phyloP scores from a whole-genome alignment of 2,888 invertebrate genomes.

The Chloroclysta siterata region DNA sequence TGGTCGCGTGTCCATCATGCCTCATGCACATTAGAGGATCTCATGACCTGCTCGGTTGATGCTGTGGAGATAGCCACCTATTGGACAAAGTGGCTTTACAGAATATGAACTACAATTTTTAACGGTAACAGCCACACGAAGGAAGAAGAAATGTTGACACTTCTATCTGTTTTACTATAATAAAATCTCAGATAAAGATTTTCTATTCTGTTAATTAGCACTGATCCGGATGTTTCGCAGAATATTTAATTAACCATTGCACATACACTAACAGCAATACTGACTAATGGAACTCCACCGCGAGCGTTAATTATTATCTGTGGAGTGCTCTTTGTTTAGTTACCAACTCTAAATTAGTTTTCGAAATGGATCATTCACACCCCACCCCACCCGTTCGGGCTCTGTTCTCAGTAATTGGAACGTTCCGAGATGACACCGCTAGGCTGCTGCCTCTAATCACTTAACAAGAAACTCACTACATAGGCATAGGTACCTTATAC shows the following conservation, averaged over 20 bases:
- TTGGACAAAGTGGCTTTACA: no score
- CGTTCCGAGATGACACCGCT: constrained; percentile 84
- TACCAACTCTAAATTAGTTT: constrained; percentile 86
- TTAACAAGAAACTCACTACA: constrained; percentile 80
- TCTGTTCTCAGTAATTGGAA: constrained; percentile 79
- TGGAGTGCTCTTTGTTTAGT: constrained; percentile 85
- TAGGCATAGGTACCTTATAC: constrained; percentile 42
- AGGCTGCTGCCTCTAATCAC: constrained; percentile 78
- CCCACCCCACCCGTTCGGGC: constrained; percentile 59
- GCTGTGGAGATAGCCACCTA: no score
- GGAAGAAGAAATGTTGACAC: background rate
- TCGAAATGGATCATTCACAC: constrained; percentile 85
- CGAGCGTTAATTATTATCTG: constrained; percentile 85
- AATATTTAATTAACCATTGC: constrained; percentile 70
- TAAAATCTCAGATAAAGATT: background rate
- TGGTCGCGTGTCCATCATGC: no score
- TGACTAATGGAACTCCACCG: constrained; percentile 82
- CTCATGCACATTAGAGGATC: no score
- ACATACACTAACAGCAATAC: constrained; percentile 75
- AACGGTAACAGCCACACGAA: no score
- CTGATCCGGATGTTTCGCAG: constrained; percentile 60
- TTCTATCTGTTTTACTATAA: background rate
- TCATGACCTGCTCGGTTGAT: no score
- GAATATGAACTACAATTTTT: no score
- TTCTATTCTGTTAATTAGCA: constrained; percentile 27